Percentiles rank a stretch among this genome's conserved stretches.
These are phyloP conservation scores for Gari tellinella DNA, from an alignment of 2,888 invertebrate species.

Conservation along the genomic window DNA sequence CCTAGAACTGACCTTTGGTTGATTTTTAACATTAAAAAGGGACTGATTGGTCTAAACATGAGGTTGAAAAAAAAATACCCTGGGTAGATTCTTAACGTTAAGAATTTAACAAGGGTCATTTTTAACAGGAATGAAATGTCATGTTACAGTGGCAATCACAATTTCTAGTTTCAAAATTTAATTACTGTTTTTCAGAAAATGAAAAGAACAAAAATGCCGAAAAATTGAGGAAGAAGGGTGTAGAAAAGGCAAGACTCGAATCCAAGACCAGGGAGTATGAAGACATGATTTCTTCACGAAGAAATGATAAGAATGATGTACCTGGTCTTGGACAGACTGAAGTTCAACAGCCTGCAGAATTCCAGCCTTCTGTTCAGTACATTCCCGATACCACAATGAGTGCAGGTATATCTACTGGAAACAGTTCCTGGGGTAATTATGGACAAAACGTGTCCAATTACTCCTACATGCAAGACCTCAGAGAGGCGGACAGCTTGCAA, in stretches of 20 bases:
- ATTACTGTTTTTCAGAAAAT: background rate
- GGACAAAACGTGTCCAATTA: slow-evolving; percentile 1
- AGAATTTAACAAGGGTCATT: too few relatives aligned
- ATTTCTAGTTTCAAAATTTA: too few relatives aligned
- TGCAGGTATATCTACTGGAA: slow-evolving; percentile 1
- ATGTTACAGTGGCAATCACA: too few relatives aligned
- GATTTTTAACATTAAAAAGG: too few relatives aligned
- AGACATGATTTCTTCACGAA: background rate
- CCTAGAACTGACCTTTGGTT: too few relatives aligned
- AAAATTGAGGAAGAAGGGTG: slow-evolving; percentile 3
- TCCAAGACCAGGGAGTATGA: slow-evolving; percentile 6
- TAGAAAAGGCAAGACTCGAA: slow-evolving; percentile 5
- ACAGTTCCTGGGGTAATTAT: slow-evolving; percentile 6
- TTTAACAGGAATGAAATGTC: too few relatives aligned
- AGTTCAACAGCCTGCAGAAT: background rate
- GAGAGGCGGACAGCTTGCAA: background rate
- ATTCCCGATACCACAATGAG: background rate
- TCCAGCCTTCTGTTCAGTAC: slow-evolving; percentile 4
- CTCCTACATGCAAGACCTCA: background rate
- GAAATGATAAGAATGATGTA: too few relatives aligned
- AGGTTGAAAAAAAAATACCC: too few relatives aligned
- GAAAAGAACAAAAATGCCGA: background rate
- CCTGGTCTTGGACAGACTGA: background rate
- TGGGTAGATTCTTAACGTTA: too few relatives aligned
- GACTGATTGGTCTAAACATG: too few relatives aligned